phyloP scores from a whole-genome alignment of 2,113 vertebrate genomes.

The Dasyurus viverrinus region DNA sequence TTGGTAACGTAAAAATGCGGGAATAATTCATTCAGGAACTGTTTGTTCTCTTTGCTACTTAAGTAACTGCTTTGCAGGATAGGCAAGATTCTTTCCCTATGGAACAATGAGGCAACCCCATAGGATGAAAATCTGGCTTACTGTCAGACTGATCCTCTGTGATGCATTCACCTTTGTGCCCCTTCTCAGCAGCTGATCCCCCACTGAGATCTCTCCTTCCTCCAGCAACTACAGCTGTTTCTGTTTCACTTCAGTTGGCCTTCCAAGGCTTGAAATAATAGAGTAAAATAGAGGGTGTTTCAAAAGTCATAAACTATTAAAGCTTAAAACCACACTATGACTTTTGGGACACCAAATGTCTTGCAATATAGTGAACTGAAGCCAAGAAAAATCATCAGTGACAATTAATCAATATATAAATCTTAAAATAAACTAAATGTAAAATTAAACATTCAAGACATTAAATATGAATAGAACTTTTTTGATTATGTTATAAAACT shows the following conservation, averaged over 20 bases:
- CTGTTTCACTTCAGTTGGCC: not conserved
- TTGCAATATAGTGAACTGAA: not conserved
- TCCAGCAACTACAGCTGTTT: not conserved
- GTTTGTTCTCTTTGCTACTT: conserved; percentile 8
- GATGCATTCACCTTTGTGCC: conserved; percentile 14
- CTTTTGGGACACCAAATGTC: not conserved
- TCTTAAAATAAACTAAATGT: conserved; percentile 42
- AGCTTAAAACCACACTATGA: not conserved
- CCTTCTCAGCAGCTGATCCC: not conserved
- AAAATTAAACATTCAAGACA: conserved; percentile 76
- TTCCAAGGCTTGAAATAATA: conserved; percentile 37
- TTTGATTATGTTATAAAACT: conserved; percentile 60
- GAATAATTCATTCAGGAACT: conserved; percentile 31
- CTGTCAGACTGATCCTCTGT: not conserved
- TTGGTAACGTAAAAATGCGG: conserved; percentile 28
- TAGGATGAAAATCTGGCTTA: not conserved
- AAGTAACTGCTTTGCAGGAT: conserved; percentile 41
- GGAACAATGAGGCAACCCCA: not conserved
- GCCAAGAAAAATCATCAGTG: not conserved
- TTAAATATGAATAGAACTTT: conserved; percentile 69
- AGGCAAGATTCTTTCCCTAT: conserved; percentile 1
- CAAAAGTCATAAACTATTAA: conserved; percentile 52
- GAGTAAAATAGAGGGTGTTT: conserved; percentile 35
- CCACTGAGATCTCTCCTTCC: conserved; percentile 37
- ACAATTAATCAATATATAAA: not conserved